A percentile compares a stretch with the other conserved stretches of the same genome.
These are phyloP conservation scores for Podilymbus podiceps DNA, from an alignment of 2,113 vertebrate genomes.

Conservation along the genomic window DNA sequence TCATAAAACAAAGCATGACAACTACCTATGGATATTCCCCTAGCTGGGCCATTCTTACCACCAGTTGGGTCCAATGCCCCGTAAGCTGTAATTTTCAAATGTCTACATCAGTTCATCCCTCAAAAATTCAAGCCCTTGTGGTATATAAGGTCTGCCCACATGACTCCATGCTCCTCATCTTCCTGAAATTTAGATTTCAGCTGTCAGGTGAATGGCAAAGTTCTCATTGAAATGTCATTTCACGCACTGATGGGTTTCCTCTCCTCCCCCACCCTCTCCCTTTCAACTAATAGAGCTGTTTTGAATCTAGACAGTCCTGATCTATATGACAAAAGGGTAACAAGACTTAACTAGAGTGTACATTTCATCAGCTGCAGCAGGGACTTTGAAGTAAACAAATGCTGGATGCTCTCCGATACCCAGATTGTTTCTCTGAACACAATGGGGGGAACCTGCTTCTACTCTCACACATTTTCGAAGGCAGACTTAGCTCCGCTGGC, in stretches of 20 bases:
- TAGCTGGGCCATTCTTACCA: neutral
- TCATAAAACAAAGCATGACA: neutral
- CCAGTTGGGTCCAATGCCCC: neutral
- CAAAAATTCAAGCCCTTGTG: neutral
- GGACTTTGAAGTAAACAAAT: neutral
- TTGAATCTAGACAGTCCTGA: neutral
- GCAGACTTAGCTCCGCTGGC: neutral
- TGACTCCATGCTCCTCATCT: neutral
- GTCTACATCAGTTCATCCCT: neutral
- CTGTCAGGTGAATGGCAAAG: conserved; percentile 13
- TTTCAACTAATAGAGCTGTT: neutral
- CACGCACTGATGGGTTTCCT: neutral
- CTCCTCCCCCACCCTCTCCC: neutral
- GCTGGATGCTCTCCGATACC: neutral
- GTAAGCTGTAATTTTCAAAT: neutral
- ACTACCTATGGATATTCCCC: neutral
- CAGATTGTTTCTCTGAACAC: neutral
- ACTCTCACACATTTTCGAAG: neutral
- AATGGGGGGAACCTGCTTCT: neutral
- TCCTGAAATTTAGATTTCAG: conserved; percentile 32
- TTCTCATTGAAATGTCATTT: conserved; percentile 33
- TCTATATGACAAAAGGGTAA: neutral
- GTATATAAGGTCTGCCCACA: neutral
- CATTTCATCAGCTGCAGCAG: neutral
- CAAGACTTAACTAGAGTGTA: neutral